phyloP scores from a whole-genome alignment of 2,113 vertebrate genomes.

The Sialia sialis region DNA sequence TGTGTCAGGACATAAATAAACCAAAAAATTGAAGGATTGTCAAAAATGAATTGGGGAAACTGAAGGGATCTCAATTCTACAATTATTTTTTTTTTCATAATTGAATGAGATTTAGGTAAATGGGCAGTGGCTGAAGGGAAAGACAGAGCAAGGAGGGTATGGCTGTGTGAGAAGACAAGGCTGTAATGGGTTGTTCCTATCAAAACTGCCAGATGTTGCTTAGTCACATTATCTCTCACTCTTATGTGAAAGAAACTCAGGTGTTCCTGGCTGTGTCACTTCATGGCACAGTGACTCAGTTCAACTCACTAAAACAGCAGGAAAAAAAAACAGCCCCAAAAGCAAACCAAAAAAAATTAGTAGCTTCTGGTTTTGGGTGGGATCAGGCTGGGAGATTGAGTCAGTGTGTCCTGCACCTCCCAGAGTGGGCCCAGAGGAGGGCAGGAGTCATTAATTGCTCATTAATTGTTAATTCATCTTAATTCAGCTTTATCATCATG shows the following conservation, averaged over 20 bases:
- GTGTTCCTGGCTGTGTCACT: not conserved
- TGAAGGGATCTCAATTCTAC: not conserved
- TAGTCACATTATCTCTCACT: not conserved
- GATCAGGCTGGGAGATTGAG: not conserved
- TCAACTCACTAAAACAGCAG: not conserved
- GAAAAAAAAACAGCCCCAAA: not conserved
- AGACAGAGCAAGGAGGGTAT: not conserved
- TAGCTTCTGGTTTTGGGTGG: not conserved
- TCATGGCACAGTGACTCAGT: not conserved
- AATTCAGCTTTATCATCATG: not conserved
- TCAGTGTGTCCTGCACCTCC: not conserved
- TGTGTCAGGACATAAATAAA: not conserved
- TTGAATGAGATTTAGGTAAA: not conserved
- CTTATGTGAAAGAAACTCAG: not conserved
- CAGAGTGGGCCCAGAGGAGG: not conserved
- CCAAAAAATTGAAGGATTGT: not conserved
- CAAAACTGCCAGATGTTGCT: not conserved
- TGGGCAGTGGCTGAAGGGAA: not conserved
- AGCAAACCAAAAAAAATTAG: rapidly evolving
- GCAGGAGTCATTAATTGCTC: not conserved
- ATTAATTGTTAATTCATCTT: not conserved
- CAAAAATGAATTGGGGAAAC: not conserved
- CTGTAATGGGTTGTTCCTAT: not conserved
- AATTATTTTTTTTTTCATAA: not conserved
- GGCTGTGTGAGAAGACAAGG: not conserved